Conservation (phyloP, 1,140 invertebrate species). For the Armadillidium nasatum region DNA sequence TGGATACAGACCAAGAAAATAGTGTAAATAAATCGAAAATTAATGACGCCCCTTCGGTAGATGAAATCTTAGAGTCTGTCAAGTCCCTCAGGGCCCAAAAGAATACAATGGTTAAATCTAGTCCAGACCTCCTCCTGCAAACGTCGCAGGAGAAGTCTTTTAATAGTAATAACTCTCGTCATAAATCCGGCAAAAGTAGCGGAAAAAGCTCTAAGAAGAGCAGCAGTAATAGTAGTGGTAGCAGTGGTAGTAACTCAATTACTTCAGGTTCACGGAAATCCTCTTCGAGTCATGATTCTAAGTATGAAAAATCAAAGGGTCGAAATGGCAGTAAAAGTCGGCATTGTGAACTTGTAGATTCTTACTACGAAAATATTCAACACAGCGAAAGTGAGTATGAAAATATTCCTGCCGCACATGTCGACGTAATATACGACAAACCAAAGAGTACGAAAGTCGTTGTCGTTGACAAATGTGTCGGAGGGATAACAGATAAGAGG, state of each 20-base stretch:
- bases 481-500: not conserved
- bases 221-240: not conserved
- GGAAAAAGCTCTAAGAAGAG: not conserved
- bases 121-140: conserved; percentile 35
- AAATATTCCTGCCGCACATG: conserved; percentile 36
- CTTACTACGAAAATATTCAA: conserved; percentile 42
- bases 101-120: conserved; percentile 42
- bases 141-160: conserved; percentile 34
- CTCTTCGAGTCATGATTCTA: not conserved
- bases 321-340: conserved; percentile 25
- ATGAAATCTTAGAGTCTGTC: conserved; percentile 45
- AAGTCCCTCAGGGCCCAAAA: conserved; percentile 42
- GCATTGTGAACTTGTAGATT: not conserved
- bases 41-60: conserved; percentile 42
- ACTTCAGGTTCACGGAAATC: not conserved
- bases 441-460: conserved; percentile 33
- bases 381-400: conserved; percentile 38
- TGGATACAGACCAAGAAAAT: conserved; percentile 33
- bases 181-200: conserved; percentile 27
- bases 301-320: not conserved
- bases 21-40: conserved; percentile 26
- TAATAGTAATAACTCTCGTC: conserved; percentile 33
- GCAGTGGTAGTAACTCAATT: not conserved
- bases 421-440: conserved; percentile 44
- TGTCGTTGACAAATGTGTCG: not conserved